A percentile compares a stretch with the other conserved stretches of the same genome.
Evolutionary conservation across 2,888 invertebrate genomes (phyloP).

Genomic region (Helobdella robusta): DNA sequence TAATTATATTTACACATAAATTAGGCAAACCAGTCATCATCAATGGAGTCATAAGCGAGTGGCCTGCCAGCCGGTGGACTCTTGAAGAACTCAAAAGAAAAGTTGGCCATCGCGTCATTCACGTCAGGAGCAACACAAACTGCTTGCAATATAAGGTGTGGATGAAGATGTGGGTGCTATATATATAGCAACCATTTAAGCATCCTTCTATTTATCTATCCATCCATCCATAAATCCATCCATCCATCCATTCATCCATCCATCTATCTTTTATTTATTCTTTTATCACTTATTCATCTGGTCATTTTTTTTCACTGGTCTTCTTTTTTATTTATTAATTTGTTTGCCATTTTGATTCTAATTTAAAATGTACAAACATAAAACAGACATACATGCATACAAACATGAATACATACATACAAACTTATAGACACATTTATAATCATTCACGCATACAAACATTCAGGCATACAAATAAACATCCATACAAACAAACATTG

Average conservation of each 20-base stretch:
- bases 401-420: no score
- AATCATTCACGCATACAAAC: no score
- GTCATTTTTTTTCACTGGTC: background rate
- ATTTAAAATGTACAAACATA: background rate
- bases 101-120: conserved; percentile 33
- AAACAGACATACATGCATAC: no score
- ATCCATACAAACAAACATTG: no score
- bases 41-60: conserved; percentile 30
- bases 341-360: background rate
- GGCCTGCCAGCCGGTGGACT: conserved; percentile 36
- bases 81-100: conserved; percentile 32
- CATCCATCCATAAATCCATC: no score
- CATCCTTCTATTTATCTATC: conserved; percentile 12
- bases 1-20: background rate
- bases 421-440: no score
- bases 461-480: no score
- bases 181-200: conserved; percentile 8
- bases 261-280: no score
- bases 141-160: conserved; percentile 35
- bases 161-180: background rate
- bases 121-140: conserved; percentile 36
- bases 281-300: no score
- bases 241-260: no score
- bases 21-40: conserved; percentile 36
- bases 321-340: conserved; percentile 1